Conservation (phyloP, 2,797 vertebrate species). For the Enteromius treurensis region DNA sequence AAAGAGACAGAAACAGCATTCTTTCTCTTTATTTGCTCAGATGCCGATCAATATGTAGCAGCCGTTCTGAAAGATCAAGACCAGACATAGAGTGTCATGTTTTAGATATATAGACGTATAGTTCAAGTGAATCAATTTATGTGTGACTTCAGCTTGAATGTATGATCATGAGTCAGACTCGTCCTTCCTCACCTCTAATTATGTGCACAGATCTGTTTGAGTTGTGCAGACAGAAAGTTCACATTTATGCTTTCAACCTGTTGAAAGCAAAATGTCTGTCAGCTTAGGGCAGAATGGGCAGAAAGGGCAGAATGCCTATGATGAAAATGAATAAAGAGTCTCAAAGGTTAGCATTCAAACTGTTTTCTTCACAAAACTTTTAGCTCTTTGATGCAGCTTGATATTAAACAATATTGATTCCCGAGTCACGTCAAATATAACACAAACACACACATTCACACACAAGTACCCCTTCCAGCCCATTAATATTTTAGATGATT, state of each 20-base stretch:
- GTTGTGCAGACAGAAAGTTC: not conserved
- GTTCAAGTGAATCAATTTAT: not conserved
- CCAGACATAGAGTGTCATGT: not conserved
- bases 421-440: conserved; percentile 20
- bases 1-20: conserved; percentile 8
- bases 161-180: not conserved
- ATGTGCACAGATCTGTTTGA: not conserved
- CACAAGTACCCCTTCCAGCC: conserved; percentile 3
- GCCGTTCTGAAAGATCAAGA: not conserved
- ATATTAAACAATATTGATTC: conserved; percentile 37
- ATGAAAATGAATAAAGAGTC: conserved; percentile 27
- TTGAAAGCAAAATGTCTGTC: conserved; percentile 14
- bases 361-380: not conserved
- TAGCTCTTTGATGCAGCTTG: not conserved
- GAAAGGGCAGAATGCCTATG: not conserved
- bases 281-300: too few species aligned
- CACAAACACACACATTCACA: conserved; percentile 32
- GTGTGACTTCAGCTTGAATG: not conserved
- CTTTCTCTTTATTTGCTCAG: not conserved
- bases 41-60: not conserved
- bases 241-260: not conserved
- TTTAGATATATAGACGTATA: not conserved
- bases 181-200: not conserved
- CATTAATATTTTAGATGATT: conserved; percentile 33
- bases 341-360: conserved; percentile 10